Conservation (phyloP, 2,888 invertebrate species). For the Bembecia ichneumoniformis region DNA sequence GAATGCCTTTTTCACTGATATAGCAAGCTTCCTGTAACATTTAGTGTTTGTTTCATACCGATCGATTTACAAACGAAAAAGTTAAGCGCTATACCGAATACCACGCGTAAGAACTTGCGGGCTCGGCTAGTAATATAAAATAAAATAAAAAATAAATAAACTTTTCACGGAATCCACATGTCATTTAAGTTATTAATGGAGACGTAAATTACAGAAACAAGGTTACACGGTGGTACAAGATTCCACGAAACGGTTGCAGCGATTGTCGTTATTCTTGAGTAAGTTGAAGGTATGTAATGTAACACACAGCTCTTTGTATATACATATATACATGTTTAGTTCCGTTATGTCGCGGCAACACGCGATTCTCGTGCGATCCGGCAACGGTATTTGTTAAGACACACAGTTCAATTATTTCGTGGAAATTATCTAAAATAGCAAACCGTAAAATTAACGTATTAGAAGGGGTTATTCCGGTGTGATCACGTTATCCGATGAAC, state of each 20-base stretch:
- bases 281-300: not conserved
- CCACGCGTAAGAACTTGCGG: too few relatives aligned
- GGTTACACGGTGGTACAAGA: not conserved
- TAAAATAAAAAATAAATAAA: too few relatives aligned
- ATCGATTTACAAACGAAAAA: too few relatives aligned
- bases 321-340: not conserved
- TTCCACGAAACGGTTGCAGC: not conserved
- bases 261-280: not conserved
- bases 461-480: too few relatives aligned
- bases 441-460: too few relatives aligned
- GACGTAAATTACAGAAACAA: not conserved
- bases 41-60: too few relatives aligned
- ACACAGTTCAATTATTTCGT: constrained; percentile 2
- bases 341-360: constrained; percentile 42
- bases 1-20: too few relatives aligned
- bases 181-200: not conserved
- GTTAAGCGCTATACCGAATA: too few relatives aligned
- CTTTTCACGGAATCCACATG: too few relatives aligned
- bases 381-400: constrained; percentile 27
- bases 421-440: not conserved
- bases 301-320: not conserved
- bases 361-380: constrained; percentile 31
- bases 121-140: too few relatives aligned
- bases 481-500: too few relatives aligned
- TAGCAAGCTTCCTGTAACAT: too few relatives aligned